Evolutionary conservation across 2,797 vertebrate genomes (phyloP).

Genomic region (Cichlasoma orientale): DNA sequence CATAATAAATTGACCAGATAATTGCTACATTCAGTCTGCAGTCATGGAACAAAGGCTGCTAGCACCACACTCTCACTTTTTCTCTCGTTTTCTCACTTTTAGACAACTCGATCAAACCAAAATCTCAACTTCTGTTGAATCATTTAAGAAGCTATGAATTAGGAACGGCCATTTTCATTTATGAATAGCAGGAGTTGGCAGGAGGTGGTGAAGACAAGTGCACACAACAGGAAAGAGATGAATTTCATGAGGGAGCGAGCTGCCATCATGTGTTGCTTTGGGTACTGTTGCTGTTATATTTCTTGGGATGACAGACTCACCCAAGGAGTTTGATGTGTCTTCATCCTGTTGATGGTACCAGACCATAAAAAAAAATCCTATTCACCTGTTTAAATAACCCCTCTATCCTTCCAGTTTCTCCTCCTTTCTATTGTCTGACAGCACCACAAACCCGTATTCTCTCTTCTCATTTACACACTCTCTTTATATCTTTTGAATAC

Average conservation of each 20-base stretch:
- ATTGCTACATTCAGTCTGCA: background rate
- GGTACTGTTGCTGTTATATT: background rate
- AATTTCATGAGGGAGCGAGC: background rate
- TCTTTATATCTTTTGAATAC: background rate
- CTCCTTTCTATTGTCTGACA: background rate
- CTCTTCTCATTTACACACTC: background rate
- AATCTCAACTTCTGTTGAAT: background rate
- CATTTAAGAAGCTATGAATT: background rate
- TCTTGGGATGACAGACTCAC: background rate
- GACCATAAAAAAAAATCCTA: background rate
- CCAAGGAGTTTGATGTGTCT: background rate
- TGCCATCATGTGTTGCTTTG: background rate
- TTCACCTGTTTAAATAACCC: background rate
- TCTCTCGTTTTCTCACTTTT: background rate
- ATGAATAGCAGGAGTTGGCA: background rate
- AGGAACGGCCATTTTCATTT: background rate
- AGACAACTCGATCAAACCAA: background rate
- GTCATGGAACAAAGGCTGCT: fast-evolving
- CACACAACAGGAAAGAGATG: background rate
- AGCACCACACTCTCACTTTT: background rate
- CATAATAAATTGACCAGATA: background rate
- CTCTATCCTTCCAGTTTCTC: background rate
- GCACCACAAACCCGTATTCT: background rate
- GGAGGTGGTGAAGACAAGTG: background rate
- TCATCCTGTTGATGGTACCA: background rate